phyloP scores from a whole-genome alignment of 2,888 invertebrate species.

The Plebejus anna region DNA sequence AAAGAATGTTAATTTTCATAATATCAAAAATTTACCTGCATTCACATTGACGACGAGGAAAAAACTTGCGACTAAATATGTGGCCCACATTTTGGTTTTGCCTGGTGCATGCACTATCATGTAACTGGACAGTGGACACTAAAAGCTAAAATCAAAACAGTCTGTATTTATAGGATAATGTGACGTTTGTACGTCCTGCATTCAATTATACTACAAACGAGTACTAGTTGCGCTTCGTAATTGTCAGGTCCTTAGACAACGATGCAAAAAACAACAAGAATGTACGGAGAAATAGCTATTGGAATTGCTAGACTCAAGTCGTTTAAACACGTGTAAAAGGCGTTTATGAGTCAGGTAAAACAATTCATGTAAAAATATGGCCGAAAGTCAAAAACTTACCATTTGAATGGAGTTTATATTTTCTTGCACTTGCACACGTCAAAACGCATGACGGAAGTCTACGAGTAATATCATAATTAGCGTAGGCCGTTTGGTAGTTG shows the following conservation, averaged over 20 bases:
- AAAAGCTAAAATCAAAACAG: neutral
- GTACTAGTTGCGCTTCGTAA: neutral
- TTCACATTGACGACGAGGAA: neutral
- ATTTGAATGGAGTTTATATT: neutral
- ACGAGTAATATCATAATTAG: neutral
- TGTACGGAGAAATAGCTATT: neutral
- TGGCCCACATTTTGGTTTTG: neutral
- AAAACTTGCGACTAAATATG: neutral
- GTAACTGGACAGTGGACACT: neutral
- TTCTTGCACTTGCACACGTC: neutral
- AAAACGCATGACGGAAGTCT: neutral
- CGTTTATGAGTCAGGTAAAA: neutral
- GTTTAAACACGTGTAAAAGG: neutral
- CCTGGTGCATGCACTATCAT: neutral
- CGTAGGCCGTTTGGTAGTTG: neutral
- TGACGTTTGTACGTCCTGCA: neutral
- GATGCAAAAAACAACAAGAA: neutral
- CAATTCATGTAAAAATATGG: too few relatives aligned
- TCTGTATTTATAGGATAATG: neutral
- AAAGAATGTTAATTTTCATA: slow-evolving; percentile 38
- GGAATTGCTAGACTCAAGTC: neutral
- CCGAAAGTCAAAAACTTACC: neutral
- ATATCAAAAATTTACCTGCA: neutral
- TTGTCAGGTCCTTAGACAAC: neutral
- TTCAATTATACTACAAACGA: neutral